phyloP scores from a whole-genome alignment of 2,888 invertebrate genomes.

The Dusona sp. region DNA sequence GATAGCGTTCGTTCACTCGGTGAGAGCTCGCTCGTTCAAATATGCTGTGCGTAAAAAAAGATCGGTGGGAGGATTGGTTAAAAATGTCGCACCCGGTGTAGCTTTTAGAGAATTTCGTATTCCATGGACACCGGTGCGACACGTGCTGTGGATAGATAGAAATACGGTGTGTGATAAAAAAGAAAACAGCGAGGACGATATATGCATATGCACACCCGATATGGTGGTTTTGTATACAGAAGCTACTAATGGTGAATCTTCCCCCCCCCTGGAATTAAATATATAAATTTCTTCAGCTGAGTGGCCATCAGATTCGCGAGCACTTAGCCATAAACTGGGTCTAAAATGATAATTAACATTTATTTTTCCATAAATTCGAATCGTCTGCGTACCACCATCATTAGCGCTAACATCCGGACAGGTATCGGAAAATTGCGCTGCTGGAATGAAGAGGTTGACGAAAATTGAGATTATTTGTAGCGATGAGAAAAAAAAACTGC shows the following conservation, averaged over 20 bases:
- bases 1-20: conserved; percentile 12
- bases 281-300: background rate
- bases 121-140: conserved; percentile 42
- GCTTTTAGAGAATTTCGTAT: conserved; percentile 60
- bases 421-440: background rate
- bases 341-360: background rate
- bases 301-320: background rate
- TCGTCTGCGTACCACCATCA: background rate
- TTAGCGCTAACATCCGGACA: background rate
- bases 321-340: background rate
- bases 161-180: conserved; percentile 40
- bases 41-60: conserved; percentile 36
- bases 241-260: conserved; percentile 10
- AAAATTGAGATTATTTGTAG: no score
- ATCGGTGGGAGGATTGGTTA: conserved; percentile 27
- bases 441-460: background rate
- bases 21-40: conserved; percentile 16
- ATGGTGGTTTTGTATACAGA: conserved; percentile 13
- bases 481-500: no score
- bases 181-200: background rate
- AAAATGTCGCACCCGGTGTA: conserved; percentile 52
- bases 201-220: conserved; percentile 2
- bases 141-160: conserved; percentile 55
- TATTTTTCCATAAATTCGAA: background rate
- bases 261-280: background rate